phyloP scores from a whole-genome alignment of 2,888 invertebrate species.

The Synergus itoensis region DNA sequence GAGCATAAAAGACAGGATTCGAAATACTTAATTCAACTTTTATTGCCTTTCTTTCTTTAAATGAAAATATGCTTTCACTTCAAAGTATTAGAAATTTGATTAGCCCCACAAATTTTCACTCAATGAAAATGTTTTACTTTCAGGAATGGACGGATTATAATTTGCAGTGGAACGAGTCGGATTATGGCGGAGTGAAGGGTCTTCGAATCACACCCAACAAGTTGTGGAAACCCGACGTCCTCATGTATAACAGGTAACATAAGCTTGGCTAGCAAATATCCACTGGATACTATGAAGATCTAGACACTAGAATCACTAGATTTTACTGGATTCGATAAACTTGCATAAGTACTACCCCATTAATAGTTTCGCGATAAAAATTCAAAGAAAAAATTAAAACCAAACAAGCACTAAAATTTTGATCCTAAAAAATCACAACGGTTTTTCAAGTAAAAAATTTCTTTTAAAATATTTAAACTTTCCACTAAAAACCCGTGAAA shows the following conservation, averaged over 20 bases:
- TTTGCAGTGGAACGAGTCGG: slow-evolving; percentile 96
- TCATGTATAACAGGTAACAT: slow-evolving; percentile 99
- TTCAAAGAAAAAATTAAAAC: background rate
- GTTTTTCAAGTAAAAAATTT: background rate
- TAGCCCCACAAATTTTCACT: background rate
- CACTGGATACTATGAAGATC: slow-evolving; percentile 1
- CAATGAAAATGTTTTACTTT: slow-evolving; percentile 50
- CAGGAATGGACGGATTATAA: slow-evolving; percentile 99
- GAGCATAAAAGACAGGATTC: background rate
- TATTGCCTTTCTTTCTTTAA: no score
- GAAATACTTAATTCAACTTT: background rate
- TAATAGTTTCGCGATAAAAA: background rate
- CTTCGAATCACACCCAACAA: slow-evolving; percentile 96
- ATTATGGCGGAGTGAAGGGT: slow-evolving; percentile 96
- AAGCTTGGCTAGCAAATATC: slow-evolving; percentile 48
- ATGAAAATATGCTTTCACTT: no score
- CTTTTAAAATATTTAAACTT: background rate
- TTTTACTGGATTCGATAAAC: background rate
- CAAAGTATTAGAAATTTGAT: no score
- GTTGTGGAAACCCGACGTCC: slow-evolving; percentile 99
- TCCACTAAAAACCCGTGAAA: background rate
- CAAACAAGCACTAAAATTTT: background rate
- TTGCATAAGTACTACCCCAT: background rate
- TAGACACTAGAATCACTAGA: background rate
- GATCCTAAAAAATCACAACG: background rate